Conservation (phyloP, 2,888 invertebrate genomes). For the Drosophila colorata region DNA sequence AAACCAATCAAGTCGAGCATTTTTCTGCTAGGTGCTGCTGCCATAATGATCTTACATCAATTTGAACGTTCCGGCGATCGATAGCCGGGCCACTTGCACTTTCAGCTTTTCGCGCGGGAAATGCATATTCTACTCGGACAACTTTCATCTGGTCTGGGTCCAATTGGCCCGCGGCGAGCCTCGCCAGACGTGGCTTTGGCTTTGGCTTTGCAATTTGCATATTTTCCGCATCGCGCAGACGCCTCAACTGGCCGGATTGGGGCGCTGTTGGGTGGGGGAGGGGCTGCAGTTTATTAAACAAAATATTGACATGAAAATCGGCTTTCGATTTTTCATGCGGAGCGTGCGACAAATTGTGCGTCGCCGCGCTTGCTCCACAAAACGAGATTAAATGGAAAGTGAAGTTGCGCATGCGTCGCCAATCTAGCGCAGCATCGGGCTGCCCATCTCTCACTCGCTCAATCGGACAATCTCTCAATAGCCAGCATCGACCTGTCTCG, state of each 20-base stretch:
- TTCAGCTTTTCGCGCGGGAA: slow-evolving; percentile 43
- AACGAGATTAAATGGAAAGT: slow-evolving; percentile 80
- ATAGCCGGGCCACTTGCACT: slow-evolving; percentile 68
- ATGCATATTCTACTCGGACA: slow-evolving; percentile 64
- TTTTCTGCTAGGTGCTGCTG: slow-evolving; percentile 9
- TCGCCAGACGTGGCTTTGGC: slow-evolving; percentile 18
- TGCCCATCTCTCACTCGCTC: slow-evolving; percentile 13
- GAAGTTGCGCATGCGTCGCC: slow-evolving; percentile 76
- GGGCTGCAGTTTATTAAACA: slow-evolving; percentile 67
- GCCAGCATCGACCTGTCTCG: slow-evolving; percentile 36
- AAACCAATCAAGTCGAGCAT: slow-evolving; percentile 32
- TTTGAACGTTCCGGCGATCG: slow-evolving; percentile 50
- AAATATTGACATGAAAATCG: slow-evolving; percentile 80
- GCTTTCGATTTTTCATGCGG: slow-evolving; percentile 76
- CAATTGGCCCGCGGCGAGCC: slow-evolving; percentile 57
- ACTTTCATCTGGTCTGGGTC: slow-evolving; percentile 68
- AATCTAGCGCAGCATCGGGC: slow-evolving; percentile 52
- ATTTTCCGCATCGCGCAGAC: slow-evolving; percentile 76
- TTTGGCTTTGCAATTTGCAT: slow-evolving; percentile 68
- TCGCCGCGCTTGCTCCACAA: slow-evolving; percentile 45
- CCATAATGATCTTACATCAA: slow-evolving; percentile 72
- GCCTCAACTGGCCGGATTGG: background rate
- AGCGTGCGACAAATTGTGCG: slow-evolving; percentile 74
- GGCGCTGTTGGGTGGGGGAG: background rate
- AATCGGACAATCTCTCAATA: slow-evolving; percentile 13